A percentile compares a stretch with the other conserved stretches of the same genome.
Conservation (phyloP, 2,113 vertebrate species). For the Dicentrarchus labrax region DNA sequence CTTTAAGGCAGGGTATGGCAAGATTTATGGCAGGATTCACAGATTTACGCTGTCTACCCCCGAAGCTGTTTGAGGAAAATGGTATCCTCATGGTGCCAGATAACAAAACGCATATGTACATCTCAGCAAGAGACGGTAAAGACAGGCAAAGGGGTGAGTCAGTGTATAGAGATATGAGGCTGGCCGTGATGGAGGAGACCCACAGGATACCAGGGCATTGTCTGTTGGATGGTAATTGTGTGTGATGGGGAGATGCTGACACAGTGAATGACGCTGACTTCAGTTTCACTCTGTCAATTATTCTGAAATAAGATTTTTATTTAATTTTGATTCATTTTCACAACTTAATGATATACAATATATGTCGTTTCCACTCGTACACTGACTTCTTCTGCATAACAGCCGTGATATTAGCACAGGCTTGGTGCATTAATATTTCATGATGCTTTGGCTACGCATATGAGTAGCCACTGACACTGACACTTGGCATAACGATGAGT, state of each 20-base stretch:
- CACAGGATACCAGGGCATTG: constrained; percentile 73
- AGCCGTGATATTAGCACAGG: constrained; percentile 15
- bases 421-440: constrained; percentile 73
- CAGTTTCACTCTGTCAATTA: neutral
- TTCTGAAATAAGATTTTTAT: constrained; percentile 2
- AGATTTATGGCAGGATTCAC: constrained; percentile 10
- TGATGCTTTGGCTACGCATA: constrained; percentile 55
- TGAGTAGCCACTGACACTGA: constrained; percentile 66
- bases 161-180: constrained; percentile 1
- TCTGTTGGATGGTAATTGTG: constrained; percentile 65
- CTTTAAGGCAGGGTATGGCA: neutral
- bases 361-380: neutral
- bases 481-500: constrained; percentile 74
- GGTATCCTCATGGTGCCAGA: neutral
- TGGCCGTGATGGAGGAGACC: constrained; percentile 70
- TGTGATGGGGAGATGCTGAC: constrained; percentile 39
- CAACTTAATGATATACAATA: neutral
- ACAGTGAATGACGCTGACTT: constrained; percentile 16
- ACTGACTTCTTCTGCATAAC: neutral
- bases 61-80: constrained; percentile 24
- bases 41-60: constrained; percentile 16
- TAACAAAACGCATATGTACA: neutral
- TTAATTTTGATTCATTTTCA: constrained; percentile 1
- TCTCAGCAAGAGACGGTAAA: neutral
- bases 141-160: constrained; percentile 1